Evolutionary conservation across 2,797 vertebrate genomes (phyloP).

Genomic region (Okamejei kenojei): DNA sequence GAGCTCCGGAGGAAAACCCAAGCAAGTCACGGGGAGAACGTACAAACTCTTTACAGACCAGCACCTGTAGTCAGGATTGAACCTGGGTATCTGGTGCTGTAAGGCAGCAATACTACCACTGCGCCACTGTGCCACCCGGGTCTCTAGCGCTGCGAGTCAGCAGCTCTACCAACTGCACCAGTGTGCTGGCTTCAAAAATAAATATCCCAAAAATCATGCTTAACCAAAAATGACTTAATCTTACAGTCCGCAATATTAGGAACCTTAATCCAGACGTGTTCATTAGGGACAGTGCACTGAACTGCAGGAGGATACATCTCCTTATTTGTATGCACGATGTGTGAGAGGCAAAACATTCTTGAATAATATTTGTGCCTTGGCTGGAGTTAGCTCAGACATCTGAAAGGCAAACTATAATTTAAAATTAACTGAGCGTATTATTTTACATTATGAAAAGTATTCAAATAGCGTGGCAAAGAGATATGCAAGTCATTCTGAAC

Average conservation of each 20-base stretch:
- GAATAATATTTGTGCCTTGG: neutral
- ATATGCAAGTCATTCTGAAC: neutral
- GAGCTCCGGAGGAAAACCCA: no score
- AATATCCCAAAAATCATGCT: neutral
- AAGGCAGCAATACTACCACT: no score
- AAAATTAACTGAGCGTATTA: neutral
- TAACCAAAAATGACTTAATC: neutral
- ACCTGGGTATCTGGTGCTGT: no score
- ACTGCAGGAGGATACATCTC: neutral
- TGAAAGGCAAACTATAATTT: neutral
- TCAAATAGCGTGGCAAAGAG: neutral
- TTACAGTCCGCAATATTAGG: neutral
- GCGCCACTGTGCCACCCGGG: no score
- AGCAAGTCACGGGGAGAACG: no score
- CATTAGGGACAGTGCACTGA: neutral
- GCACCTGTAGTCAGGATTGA: no score
- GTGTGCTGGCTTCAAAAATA: no score
- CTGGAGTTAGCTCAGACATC: neutral
- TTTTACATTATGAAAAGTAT: neutral
- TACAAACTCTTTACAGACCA: no score
- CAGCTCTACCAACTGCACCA: no score
- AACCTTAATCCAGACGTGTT: constrained; percentile 14
- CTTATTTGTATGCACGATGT: neutral
- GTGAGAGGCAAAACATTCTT: neutral
- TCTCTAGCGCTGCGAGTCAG: no score